phyloP scores from a whole-genome alignment of 2,888 invertebrate genomes.

The Sphinx pinastri region DNA sequence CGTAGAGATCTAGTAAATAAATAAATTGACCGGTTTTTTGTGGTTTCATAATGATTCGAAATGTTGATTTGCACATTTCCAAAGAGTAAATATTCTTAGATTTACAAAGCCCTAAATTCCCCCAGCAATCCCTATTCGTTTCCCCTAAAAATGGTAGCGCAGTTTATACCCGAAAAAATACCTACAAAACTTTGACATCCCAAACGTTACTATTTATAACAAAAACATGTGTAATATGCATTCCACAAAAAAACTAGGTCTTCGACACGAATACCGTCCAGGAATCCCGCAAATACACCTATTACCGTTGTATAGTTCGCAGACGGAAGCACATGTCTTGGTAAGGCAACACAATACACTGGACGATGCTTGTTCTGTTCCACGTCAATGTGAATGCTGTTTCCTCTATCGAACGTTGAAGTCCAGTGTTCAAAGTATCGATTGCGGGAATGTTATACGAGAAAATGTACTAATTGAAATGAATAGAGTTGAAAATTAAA shows the following conservation, averaged over 20 bases:
- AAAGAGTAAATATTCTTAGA: too few species aligned
- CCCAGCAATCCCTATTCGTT: too few species aligned
- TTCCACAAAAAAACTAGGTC: neutral
- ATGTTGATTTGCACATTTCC: too few species aligned
- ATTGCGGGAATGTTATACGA: too few species aligned
- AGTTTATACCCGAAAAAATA: neutral
- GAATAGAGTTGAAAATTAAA: too few species aligned
- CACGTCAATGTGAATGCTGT: neutral
- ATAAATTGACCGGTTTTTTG: too few species aligned
- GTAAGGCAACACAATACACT: neutral
- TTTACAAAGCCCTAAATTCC: too few species aligned
- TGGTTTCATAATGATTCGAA: too few species aligned
- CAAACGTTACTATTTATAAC: neutral
- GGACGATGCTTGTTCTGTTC: neutral
- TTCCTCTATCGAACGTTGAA: neutral
- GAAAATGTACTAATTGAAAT: too few species aligned
- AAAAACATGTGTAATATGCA: neutral
- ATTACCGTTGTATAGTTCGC: neutral
- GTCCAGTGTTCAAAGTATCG: too few species aligned
- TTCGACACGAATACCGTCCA: neutral
- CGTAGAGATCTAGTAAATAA: too few species aligned
- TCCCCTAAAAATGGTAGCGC: too few species aligned
- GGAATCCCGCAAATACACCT: neutral
- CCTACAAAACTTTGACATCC: neutral
- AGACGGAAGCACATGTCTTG: slow-evolving; percentile 20